Base-by-base conservation (phyloP, 2,113 vertebrate species). In the Oryzias curvinotus region DNA sequence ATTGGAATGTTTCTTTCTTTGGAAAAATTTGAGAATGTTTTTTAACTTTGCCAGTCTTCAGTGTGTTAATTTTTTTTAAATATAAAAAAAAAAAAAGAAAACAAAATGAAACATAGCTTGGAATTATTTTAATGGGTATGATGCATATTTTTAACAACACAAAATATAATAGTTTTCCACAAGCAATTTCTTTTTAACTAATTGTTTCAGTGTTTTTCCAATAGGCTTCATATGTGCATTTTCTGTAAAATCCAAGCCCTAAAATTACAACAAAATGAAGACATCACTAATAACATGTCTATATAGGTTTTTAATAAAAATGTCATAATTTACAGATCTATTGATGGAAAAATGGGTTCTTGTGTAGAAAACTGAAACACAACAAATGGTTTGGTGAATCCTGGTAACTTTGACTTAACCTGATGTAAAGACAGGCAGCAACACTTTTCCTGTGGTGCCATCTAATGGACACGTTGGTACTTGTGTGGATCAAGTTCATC, bases 371-470 rank as follows among this genome's bases (percentile, higher is more conserved):
- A 44, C 3, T 10, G 36, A 36, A 36, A 36, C 10, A 36, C 36
- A 8, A 10, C 1, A 36, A 36, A 36, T 15, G 14, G 36, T 52
- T 12, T 28, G 18, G 4, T 51, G 23, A 15, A 19, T 47, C n/a
- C 36, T 18, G 6, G 19, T 41, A 48, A 17, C 28, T 14, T 50
- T 44, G n/a, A 23, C 21, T 14, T 73, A 14, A 61, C 44, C 48
- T 48, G 30, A 21, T 47, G 25, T 14, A 45, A 46, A 50, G 25
- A 50, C 8, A 67, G 23, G 3, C 28, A 14, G 23, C 0, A 66
- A 50, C 23, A 14, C 62, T 47, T 66, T 52, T 68, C 65, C 52
- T 63, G 36, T 78, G 64, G 57, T 50, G 68, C 77, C 81, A 81
- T 69, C 84, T 82, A 58, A 17, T 67, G 81, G 45, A 42, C 26